phyloP scores from a whole-genome alignment of 2,888 invertebrate species.

The Cryptophagus acutangulus region DNA sequence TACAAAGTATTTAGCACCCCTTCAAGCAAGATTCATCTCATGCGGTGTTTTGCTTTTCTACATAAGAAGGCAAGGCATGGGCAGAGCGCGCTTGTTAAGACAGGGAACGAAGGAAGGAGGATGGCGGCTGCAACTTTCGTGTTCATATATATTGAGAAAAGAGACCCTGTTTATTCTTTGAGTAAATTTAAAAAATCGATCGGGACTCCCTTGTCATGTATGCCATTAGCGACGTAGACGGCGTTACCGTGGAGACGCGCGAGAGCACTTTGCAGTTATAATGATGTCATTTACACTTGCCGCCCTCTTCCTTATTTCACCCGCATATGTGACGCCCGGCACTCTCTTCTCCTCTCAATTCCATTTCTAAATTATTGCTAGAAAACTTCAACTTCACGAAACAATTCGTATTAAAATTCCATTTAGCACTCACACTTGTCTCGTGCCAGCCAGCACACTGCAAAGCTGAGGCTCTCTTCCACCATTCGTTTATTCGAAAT shows the following conservation, averaged over 20 bases:
- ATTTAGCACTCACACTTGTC: constrained; percentile 30
- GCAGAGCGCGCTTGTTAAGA: too few relatives aligned
- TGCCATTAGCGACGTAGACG: constrained; percentile 48
- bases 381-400: constrained; percentile 28
- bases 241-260: constrained; percentile 49
- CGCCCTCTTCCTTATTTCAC: constrained; percentile 46
- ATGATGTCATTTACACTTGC: constrained; percentile 53
- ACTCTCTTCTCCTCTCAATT: constrained; percentile 19
- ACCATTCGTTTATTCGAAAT: too few relatives aligned
- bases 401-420: constrained; percentile 36
- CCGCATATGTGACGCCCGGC: constrained; percentile 40
- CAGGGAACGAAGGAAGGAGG: too few relatives aligned
- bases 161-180: constrained; percentile 49
- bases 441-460: too few relatives aligned
- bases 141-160: too few relatives aligned
- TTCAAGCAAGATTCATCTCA: too few relatives aligned
- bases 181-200: constrained; percentile 52
- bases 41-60: too few relatives aligned
- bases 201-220: constrained; percentile 50
- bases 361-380: constrained; percentile 30
- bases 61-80: too few relatives aligned
- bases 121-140: too few relatives aligned
- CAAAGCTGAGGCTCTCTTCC: too few relatives aligned
- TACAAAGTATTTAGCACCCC: too few relatives aligned
- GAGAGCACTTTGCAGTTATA: constrained; percentile 52